These are phyloP conservation scores for Nebria ingens DNA, from an alignment of 1,140 invertebrate species.

Conservation along the genomic window DNA sequence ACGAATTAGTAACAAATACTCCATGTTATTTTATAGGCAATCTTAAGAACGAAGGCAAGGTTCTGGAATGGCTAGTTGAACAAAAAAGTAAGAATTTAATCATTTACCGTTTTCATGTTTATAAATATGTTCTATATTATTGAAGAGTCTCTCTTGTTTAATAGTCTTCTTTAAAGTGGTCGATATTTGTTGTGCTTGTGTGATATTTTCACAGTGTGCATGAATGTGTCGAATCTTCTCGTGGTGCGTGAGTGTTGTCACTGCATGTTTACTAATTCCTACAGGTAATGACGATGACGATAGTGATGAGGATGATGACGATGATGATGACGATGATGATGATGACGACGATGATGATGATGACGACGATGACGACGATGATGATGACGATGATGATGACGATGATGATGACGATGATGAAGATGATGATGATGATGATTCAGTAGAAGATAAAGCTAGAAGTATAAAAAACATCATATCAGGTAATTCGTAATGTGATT, in stretches of 20 bases:
- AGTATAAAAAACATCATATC: conserved; percentile 28
- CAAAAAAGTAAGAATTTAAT: conserved; percentile 74
- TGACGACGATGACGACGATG: conserved; percentile 39
- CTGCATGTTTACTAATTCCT: conserved; percentile 33
- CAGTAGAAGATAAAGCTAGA: conserved; percentile 40
- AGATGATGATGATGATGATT: conserved; percentile 42
- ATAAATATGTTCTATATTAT: too few relatives aligned
- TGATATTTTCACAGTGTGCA: conserved; percentile 10
- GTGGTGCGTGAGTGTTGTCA: conserved; percentile 20
- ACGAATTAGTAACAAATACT: conserved; percentile 15
- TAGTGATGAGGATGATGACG: conserved; percentile 35
- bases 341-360: conserved; percentile 40
- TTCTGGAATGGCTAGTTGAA: conserved; percentile 89
- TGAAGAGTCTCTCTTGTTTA: conserved; percentile 11
- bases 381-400: conserved; percentile 38
- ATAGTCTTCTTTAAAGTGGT: conserved; percentile 13
- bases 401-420: conserved; percentile 40
- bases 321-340: conserved; percentile 38
- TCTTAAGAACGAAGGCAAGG: conserved; percentile 89
- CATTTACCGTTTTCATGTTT: conserved; percentile 38
- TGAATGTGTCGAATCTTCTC: neutral
- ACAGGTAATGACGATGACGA: conserved; percentile 32
- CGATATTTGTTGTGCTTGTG: conserved; percentile 9
- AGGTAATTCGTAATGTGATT: conserved; percentile 28
- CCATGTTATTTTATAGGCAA: conserved; percentile 66